Evolutionary conservation across 2,888 invertebrate genomes (phyloP), one percentile per base, ranked within the genome.

Genomic region (Melanchra persicariae): DNA sequence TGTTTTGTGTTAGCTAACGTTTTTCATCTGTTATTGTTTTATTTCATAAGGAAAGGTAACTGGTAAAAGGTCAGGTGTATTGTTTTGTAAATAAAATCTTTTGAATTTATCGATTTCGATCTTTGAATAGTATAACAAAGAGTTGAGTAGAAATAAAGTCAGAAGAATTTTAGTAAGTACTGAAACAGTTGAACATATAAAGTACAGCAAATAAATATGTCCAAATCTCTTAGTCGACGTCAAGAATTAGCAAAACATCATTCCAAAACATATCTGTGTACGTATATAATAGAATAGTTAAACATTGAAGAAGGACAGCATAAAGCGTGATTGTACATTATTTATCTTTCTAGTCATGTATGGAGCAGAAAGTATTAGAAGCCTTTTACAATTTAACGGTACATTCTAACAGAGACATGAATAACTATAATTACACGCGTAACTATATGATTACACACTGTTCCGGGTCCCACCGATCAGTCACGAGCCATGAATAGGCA

Each of bases 361-460:
- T 61, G 61, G 24, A 77, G 60, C 73, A 67, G 72, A 75, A 74
- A 78, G 70, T 83, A 73, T 70, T 71, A 57, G 52, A 77, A 67
- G 74, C 70, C 22, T 79, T 77, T 74, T 73, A 80, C 77, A 82
- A 82, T 82, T 63, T 81, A 84, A 77, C 81, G 74, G 74, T 45
- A 69, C 59, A 64, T 70, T 47, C 68, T 70, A 74, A 73, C 57
- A 84, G 52, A 64, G 62, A 72, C 66, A 63, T 82, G 78, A 86
- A 88, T 83, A 79, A 78, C 68, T 68, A 80, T 80, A 74, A 86
- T 84, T 83, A 81, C 73, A 82, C 78, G 75, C 80, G 76, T 91
- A 89, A 92, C 92, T 92, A 91, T 88, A 91, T 87, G 91, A 86
- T 84, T 89, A 90, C 82, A 88, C 87, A 91, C 90, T 90, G 91